phyloP scores from a whole-genome alignment of 2,888 invertebrate species.

The Cerceris rybyensis region DNA sequence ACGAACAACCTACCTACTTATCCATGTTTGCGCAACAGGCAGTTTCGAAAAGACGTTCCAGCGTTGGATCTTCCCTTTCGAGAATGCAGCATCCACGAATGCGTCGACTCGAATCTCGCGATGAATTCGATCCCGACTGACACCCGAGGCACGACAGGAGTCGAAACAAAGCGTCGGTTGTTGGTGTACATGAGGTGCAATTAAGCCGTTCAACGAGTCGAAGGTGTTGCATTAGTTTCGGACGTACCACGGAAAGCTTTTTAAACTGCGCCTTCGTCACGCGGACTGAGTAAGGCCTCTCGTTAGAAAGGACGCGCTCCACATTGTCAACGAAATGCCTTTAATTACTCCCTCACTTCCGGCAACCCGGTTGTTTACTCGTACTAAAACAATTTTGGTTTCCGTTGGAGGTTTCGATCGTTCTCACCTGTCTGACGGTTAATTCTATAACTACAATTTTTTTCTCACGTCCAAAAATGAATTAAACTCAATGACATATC shows the following conservation, averaged over 20 bases:
- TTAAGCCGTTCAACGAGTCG: conserved; percentile 26
- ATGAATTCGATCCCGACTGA: conserved; percentile 2
- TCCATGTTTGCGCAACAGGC: conserved; percentile 68
- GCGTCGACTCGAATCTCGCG: background rate
- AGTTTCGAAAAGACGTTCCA: conserved; percentile 63
- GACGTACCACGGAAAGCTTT: conserved; percentile 16
- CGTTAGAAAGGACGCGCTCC: background rate
- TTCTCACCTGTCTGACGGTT: no score
- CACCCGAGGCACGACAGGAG: background rate
- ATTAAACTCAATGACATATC: no score
- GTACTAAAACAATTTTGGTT: conserved; percentile 1
- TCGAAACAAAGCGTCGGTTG: background rate
- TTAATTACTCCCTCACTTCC: conserved; percentile 30
- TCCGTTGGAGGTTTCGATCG: no score
- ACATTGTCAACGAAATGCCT: conserved; percentile 22
- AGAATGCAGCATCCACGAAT: conserved; percentile 51
- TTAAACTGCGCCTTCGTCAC: background rate
- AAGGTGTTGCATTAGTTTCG: background rate
- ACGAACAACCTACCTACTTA: conserved; percentile 66
- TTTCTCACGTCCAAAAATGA: no score
- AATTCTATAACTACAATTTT: no score
- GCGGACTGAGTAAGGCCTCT: conserved; percentile 5
- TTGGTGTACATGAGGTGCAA: conserved; percentile 9
- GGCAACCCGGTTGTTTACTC: background rate
- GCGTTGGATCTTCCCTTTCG: conserved; percentile 54